phyloP scores from a whole-genome alignment of 2,888 invertebrate genomes.

The Netelia virgata region DNA sequence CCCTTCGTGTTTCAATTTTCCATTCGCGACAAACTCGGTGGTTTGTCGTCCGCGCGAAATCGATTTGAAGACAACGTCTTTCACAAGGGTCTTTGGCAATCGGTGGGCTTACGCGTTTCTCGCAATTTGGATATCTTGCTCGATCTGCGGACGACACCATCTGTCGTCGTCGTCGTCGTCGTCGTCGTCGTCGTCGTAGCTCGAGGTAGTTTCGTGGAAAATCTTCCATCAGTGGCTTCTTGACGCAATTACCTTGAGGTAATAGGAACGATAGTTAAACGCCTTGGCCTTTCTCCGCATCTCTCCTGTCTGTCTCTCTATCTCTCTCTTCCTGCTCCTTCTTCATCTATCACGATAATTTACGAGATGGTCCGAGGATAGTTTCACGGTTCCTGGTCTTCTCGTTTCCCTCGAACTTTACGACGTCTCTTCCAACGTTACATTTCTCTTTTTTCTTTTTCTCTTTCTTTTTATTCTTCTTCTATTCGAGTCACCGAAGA shows the following conservation, averaged over 20 bases:
- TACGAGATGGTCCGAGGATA: conserved; percentile 63
- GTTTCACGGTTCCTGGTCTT: conserved; percentile 60
- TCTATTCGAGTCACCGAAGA: background rate
- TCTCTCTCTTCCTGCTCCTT: conserved; percentile 46
- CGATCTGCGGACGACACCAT: conserved; percentile 63
- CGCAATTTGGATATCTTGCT: conserved; percentile 66
- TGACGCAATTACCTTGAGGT: conserved; percentile 70
- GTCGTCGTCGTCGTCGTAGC: no score
- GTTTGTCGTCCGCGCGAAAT: conserved; percentile 63
- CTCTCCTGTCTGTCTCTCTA: no score
- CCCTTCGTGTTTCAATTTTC: conserved; percentile 62
- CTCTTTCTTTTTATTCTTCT: conserved; percentile 23
- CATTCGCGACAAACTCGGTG: conserved; percentile 38
- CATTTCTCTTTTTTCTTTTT: conserved; percentile 14
- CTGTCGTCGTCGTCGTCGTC: conserved; percentile 48
- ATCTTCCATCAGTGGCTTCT: conserved; percentile 50
- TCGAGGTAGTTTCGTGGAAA: conserved; percentile 59
- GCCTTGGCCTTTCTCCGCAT: conserved; percentile 23
- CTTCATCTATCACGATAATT: conserved; percentile 65
- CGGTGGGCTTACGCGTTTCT: conserved; percentile 41
- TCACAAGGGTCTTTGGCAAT: conserved; percentile 23
- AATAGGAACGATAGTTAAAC: conserved; percentile 67
- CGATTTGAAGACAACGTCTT: conserved; percentile 42
- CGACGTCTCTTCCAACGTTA: conserved; percentile 30
- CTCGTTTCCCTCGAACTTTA: conserved; percentile 49